These are phyloP conservation scores for Oxyura jamaicensis DNA, from an alignment of 2,113 vertebrate genomes.

Conservation along the genomic window DNA sequence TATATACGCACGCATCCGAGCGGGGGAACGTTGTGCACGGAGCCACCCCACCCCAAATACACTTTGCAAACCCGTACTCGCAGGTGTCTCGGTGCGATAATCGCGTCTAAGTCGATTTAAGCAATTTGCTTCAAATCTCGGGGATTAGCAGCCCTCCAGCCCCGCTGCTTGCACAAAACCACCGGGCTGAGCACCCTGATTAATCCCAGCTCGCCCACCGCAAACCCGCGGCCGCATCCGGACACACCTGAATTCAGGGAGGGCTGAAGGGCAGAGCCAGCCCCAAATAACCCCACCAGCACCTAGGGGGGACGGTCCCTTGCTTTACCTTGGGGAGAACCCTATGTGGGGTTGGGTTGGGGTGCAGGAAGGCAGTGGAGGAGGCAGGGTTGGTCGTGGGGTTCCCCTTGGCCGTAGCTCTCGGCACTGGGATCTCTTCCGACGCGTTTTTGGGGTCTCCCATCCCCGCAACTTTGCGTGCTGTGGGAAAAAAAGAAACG, in stretches of 20 bases:
- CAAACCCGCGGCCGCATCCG: rapidly evolving
- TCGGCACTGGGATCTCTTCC: not conserved
- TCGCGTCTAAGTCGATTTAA: not conserved
- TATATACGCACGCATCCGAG: not conserved
- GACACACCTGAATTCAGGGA: not conserved
- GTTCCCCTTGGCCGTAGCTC: not conserved
- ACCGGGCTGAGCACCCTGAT: rapidly evolving
- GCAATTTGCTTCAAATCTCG: not conserved
- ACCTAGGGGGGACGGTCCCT: not conserved
- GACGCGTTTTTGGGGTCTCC: not conserved
- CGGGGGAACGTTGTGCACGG: not conserved
- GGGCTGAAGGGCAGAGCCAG: too few relatives aligned
- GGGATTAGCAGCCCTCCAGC: not conserved
- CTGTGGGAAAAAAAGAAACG: not conserved
- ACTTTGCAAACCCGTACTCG: rapidly evolving
- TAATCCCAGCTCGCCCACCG: not conserved
- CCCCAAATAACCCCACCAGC: not conserved
- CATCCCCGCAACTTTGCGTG: not conserved
- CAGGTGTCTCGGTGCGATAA: not conserved
- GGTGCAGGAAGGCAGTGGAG: not conserved
- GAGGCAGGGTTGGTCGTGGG: not conserved
- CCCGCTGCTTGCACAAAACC: not conserved
- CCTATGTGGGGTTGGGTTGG: not conserved
- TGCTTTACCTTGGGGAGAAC: not conserved
- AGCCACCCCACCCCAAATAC: not conserved